These are phyloP conservation scores for Atopsyche davidsoni DNA, from an alignment of 1,140 invertebrate genomes.

Conservation along the genomic window DNA sequence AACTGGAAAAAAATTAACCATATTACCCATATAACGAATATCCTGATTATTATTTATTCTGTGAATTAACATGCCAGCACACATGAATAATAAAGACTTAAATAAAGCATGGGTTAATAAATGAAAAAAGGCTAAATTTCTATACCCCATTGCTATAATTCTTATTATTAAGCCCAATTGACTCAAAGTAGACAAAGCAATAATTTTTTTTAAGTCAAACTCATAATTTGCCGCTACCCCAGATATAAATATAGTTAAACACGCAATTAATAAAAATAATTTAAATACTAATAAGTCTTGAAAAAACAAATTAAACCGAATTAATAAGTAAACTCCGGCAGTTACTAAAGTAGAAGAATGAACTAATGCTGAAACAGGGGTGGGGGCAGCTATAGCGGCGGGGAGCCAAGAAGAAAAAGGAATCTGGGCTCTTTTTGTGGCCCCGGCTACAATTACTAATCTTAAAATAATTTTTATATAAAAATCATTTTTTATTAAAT, in stretches of 20 bases:
- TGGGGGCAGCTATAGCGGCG: slow-evolving; percentile 62
- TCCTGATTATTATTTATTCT: slow-evolving; percentile 53
- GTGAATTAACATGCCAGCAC: slow-evolving; percentile 56
- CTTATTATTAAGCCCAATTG: slow-evolving; percentile 61
- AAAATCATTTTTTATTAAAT: slow-evolving; percentile 41
- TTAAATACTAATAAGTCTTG: slow-evolving; percentile 32
- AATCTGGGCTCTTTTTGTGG: slow-evolving; percentile 72
- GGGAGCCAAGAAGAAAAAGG: too few relatives aligned
- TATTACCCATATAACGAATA: slow-evolving; percentile 52
- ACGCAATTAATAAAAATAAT: slow-evolving; percentile 44
- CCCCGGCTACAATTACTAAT: slow-evolving; percentile 50
- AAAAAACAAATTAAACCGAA: slow-evolving; percentile 53
- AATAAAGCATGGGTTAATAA: slow-evolving; percentile 57
- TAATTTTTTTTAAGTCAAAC: slow-evolving; percentile 63
- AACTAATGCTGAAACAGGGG: slow-evolving; percentile 65
- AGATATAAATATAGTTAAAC: slow-evolving; percentile 56
- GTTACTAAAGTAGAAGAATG: too few relatives aligned
- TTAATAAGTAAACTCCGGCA: slow-evolving; percentile 63
- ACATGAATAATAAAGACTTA: slow-evolving; percentile 60
- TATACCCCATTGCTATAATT: slow-evolving; percentile 49
- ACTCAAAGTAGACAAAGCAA: slow-evolving; percentile 65
- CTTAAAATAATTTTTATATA: slow-evolving; percentile 41
- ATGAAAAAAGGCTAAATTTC: slow-evolving; percentile 56
- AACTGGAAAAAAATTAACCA: slow-evolving; percentile 41
- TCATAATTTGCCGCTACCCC: slow-evolving; percentile 55